A percentile compares a stretch with the other conserved stretches of the same genome.
Evolutionary conservation across 2,113 vertebrate species (phyloP).

Genomic region (Phasianus colchicus): DNA sequence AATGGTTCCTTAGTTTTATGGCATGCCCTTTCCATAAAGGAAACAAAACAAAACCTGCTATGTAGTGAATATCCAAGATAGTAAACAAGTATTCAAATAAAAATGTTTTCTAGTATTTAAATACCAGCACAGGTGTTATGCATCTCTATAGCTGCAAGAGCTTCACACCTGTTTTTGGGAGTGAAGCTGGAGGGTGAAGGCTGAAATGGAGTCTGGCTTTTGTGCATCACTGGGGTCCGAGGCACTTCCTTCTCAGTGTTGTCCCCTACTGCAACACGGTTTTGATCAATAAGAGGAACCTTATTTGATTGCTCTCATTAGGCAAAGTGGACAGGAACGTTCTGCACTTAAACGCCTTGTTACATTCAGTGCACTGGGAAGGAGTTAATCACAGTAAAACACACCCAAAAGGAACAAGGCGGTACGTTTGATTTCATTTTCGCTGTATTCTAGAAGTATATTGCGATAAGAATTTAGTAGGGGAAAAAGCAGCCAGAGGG

Average conservation of each 20-base stretch:
- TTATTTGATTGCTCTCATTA: background rate
- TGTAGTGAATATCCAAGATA: background rate
- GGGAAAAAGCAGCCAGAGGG: background rate
- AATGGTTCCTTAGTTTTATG: background rate
- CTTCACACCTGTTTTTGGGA: too few relatives aligned
- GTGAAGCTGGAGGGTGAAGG: too few relatives aligned
- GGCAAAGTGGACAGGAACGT: background rate
- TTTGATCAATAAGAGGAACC: background rate
- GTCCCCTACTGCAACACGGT: too few relatives aligned
- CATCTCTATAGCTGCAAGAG: too few relatives aligned
- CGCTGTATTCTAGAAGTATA: background rate
- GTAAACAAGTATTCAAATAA: background rate
- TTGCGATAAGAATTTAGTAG: too few relatives aligned
- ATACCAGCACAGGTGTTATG: too few relatives aligned
- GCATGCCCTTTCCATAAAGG: background rate
- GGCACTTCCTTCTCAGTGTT: too few relatives aligned
- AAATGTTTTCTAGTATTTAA: background rate
- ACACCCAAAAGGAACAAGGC: fast-evolving
- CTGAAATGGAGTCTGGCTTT: too few relatives aligned
- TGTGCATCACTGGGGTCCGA: too few relatives aligned
- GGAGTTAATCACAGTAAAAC: background rate
- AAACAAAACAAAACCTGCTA: too few relatives aligned
- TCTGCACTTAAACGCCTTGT: background rate
- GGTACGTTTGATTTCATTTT: background rate
- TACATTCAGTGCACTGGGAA: too few relatives aligned